Evolutionary conservation across 2,113 vertebrate genomes (phyloP).

Genomic region (Sula dactylatra): DNA sequence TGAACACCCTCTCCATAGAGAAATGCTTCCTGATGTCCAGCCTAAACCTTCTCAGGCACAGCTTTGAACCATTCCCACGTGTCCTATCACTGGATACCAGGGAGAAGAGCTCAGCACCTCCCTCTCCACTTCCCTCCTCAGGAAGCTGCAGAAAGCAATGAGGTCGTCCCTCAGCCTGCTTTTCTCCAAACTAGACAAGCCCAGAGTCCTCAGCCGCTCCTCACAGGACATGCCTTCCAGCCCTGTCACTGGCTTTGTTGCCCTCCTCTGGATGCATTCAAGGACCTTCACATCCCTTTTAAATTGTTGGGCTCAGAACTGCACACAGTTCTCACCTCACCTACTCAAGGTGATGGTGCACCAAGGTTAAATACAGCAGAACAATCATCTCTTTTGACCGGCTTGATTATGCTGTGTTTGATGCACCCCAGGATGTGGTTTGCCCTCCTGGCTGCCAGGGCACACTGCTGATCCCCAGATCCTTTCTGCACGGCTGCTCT

Average conservation of each 20-base stretch:
- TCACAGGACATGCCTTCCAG: not conserved
- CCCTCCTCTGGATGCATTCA: not conserved
- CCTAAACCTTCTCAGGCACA: not conserved
- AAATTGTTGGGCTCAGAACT: not conserved
- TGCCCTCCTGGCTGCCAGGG: not conserved
- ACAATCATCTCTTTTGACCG: rapidly evolving
- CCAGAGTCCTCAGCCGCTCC: rapidly evolving
- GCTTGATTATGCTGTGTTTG: not conserved
- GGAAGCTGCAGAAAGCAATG: not conserved
- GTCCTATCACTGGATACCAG: not conserved
- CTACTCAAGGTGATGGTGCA: rapidly evolving
- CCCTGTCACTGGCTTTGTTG: not conserved
- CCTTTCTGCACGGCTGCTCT: not conserved
- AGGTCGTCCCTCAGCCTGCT: not conserved
- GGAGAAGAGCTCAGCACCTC: not conserved
- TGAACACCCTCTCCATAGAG: not conserved
- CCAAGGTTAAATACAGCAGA: rapidly evolving
- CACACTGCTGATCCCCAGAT: not conserved
- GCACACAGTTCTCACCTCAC: not conserved
- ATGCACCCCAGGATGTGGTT: not conserved
- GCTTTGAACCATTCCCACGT: not conserved
- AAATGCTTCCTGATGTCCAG: not conserved
- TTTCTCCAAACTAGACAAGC: not conserved
- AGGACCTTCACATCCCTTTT: not conserved
- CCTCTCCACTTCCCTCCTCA: too few relatives aligned